A percentile compares a stretch with the other conserved stretches of the same genome.
Evolutionary conservation across 2,113 vertebrate genomes (phyloP).

Genomic region (Argyrosomus japonicus): DNA sequence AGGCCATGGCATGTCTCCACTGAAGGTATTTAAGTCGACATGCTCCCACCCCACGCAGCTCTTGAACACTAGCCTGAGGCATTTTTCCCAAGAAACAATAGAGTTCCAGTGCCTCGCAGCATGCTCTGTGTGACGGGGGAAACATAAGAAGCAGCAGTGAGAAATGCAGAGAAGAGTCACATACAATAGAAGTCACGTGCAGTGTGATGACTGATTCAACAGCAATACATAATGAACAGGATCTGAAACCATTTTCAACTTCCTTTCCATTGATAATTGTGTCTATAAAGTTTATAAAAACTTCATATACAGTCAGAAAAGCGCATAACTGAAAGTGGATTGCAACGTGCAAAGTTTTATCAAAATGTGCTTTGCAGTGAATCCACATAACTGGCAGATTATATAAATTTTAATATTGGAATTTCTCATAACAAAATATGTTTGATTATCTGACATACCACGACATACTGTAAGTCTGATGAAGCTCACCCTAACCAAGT

Average conservation of each 20-base stretch:
- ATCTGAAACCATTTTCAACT: neutral
- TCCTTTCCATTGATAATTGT: neutral
- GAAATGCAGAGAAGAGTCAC: constrained; percentile 40
- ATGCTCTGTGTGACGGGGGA: constrained; percentile 58
- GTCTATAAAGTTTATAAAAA: neutral
- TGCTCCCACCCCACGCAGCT: constrained; percentile 76
- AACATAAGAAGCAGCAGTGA: constrained; percentile 49
- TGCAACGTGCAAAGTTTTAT: neutral
- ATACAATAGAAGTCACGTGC: constrained; percentile 35
- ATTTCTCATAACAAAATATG: neutral
- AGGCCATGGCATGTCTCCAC: constrained; percentile 75
- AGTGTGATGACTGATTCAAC: neutral
- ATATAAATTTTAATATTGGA: neutral
- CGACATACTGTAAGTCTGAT: too few species aligned
- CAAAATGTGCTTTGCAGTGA: neutral
- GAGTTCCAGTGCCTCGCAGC: constrained; percentile 56
- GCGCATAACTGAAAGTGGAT: too few species aligned
- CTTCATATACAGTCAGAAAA: neutral
- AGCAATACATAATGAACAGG: neutral
- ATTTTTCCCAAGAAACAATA: constrained; percentile 77
- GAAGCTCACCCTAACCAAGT: neutral
- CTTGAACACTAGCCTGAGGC: constrained; percentile 79
- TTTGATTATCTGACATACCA: neutral
- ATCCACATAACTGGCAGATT: neutral
- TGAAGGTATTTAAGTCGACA: constrained; percentile 81